These are phyloP conservation scores for Osmoderma eremita DNA, from an alignment of 2,888 invertebrate species.

Conservation along the genomic window DNA sequence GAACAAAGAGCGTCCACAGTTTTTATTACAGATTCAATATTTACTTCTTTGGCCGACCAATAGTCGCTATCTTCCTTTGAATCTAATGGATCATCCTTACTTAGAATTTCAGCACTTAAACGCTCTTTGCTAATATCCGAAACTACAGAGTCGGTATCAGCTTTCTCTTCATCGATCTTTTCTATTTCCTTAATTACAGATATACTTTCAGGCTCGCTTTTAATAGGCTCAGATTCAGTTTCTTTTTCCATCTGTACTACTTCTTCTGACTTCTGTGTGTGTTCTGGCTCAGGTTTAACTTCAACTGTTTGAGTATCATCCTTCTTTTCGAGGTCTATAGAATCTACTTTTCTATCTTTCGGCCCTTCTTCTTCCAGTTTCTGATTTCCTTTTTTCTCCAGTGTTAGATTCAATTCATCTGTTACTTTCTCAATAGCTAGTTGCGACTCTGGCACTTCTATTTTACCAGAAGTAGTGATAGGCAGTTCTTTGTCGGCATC, in stretches of 20 bases:
- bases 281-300: slow-evolving; percentile 49
- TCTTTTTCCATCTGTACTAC: slow-evolving; percentile 47
- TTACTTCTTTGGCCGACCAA: slow-evolving; percentile 82
- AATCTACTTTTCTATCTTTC: slow-evolving; percentile 46
- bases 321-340: slow-evolving; percentile 2
- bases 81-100: slow-evolving; percentile 65
- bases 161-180: slow-evolving; percentile 59
- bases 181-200: slow-evolving; percentile 59
- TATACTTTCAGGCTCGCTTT: slow-evolving; percentile 51
- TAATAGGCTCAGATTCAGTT: slow-evolving; percentile 48
- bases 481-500: slow-evolving; percentile 10
- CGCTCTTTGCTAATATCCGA: slow-evolving; percentile 60
- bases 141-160: slow-evolving; percentile 58
- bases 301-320: slow-evolving; percentile 38
- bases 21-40: slow-evolving; percentile 84
- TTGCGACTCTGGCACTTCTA: slow-evolving; percentile 10
- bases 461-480: neutral
- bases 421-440: slow-evolving; percentile 57
- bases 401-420: slow-evolving; percentile 57
- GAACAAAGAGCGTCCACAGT: slow-evolving; percentile 77
- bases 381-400: slow-evolving; percentile 52
- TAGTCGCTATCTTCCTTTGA: slow-evolving; percentile 77
- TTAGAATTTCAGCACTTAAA: slow-evolving; percentile 57
- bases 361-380: slow-evolving; percentile 47
- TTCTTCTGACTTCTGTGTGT: slow-evolving; percentile 52